phyloP scores from a whole-genome alignment of 2,113 vertebrate species.

The Ranitomeya imitator region DNA sequence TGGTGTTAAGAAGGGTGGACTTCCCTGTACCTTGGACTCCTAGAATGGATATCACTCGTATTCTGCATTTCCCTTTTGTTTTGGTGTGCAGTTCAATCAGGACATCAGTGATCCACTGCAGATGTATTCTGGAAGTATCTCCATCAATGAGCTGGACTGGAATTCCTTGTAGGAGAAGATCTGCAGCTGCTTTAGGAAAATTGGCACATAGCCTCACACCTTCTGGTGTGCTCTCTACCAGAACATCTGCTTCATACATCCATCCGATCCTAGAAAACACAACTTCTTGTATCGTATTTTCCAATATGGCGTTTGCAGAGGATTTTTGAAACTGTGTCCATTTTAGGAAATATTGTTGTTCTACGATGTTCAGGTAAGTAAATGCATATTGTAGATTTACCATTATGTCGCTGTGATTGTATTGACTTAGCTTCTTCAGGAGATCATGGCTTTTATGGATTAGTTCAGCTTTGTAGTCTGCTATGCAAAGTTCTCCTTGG shows the following conservation, averaged over 20 bases:
- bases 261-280: conserved; percentile 75
- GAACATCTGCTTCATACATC: conserved; percentile 74
- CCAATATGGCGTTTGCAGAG: conserved; percentile 59
- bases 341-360: conserved; percentile 64
- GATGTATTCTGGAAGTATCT: conserved; percentile 73
- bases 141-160: conserved; percentile 80
- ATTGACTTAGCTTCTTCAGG: not conserved
- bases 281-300: not conserved
- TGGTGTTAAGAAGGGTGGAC: conserved; percentile 76
- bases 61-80: conserved; percentile 66
- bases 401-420: not conserved
- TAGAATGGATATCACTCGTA: conserved; percentile 74
- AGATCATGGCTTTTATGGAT: conserved; percentile 45
- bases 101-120: conserved; percentile 77
- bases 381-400: conserved; percentile 40
- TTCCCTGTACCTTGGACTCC: conserved; percentile 81
- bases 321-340: conserved; percentile 72
- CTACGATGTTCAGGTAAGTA: conserved; percentile 46
- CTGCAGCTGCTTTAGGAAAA: conserved; percentile 60
- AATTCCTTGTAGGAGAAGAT: conserved; percentile 73
- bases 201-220: not conserved
- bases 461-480: conserved; percentile 52
- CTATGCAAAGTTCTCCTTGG: not conserved
- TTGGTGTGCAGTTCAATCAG: conserved; percentile 65
- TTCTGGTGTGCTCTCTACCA: conserved; percentile 35